Percentiles rank a stretch among this genome's conserved stretches.
Evolutionary conservation across 2,797 vertebrate species (phyloP).

Genomic region (Sciurus vulgaris): DNA sequence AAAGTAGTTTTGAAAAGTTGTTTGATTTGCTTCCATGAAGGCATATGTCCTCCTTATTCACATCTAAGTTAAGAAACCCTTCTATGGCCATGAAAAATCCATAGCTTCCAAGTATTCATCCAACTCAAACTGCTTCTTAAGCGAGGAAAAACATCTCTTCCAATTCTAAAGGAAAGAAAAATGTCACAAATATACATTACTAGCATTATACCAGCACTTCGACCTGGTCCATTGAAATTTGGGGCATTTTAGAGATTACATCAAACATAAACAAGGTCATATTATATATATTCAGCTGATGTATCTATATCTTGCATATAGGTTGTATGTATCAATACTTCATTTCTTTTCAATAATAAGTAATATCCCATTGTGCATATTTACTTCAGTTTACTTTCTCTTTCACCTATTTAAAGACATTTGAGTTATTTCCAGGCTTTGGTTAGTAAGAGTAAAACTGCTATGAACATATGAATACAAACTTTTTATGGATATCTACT

Average conservation of each 20-base stretch:
- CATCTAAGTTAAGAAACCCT: neutral
- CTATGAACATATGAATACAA: neutral
- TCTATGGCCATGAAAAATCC: neutral
- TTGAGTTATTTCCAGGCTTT: neutral
- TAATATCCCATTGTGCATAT: neutral
- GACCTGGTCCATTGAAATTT: neutral
- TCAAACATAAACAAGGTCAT: neutral
- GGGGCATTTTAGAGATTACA: neutral
- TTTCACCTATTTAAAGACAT: neutral
- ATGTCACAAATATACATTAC: neutral
- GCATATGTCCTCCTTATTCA: neutral
- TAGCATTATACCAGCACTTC: neutral
- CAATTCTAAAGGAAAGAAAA: slow-evolving; percentile 28
- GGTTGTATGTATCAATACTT: too few species aligned
- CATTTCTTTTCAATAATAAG: too few species aligned
- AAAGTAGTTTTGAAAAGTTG: neutral
- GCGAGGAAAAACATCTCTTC: neutral
- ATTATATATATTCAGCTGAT: too few species aligned
- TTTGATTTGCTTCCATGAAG: slow-evolving; percentile 26
- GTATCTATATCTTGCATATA: neutral
- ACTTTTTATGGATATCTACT: too few species aligned
- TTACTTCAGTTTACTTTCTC: neutral
- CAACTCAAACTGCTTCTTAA: neutral
- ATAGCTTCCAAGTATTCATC: neutral
- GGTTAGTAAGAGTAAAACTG: neutral